A percentile compares a stretch with the other conserved stretches of the same genome.
These are phyloP conservation scores for Hydrolagus affinis DNA, from an alignment of 2,113 vertebrate species.

Conservation along the genomic window DNA sequence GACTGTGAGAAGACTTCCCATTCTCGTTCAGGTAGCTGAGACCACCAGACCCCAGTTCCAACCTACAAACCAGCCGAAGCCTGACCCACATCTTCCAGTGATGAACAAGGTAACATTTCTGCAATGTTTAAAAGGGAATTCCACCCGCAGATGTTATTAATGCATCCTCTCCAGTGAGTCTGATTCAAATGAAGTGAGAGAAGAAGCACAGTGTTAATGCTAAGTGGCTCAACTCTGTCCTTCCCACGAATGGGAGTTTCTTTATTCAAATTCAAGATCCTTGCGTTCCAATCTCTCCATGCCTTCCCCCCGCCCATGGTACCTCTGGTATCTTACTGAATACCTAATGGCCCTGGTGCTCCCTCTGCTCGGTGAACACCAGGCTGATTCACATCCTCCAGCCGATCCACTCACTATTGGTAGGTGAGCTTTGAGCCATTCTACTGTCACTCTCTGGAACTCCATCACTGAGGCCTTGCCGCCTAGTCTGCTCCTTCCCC, in stretches of 20 bases:
- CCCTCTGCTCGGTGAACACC: conserved; percentile 32
- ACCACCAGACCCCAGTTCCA: conserved; percentile 50
- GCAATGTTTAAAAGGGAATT: background rate
- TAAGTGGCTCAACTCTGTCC: too few species aligned
- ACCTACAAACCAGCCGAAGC: conserved; percentile 48
- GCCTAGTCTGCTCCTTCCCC: too few species aligned
- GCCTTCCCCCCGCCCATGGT: conserved; percentile 13
- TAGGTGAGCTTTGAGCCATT: too few species aligned
- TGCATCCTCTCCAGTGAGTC: background rate
- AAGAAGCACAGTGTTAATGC: background rate
- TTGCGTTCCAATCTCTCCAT: too few species aligned
- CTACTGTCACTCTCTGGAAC: too few species aligned
- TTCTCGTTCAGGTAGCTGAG: conserved; percentile 53
- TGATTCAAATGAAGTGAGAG: too few species aligned
- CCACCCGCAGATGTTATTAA: background rate
- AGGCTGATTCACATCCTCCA: background rate
- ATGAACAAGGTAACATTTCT: conserved; percentile 22
- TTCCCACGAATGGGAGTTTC: conserved; percentile 46
- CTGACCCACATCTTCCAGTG: conserved; percentile 36
- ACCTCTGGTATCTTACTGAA: conserved; percentile 38
- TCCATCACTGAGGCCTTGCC: too few species aligned
- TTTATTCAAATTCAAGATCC: conserved; percentile 27
- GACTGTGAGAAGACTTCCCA: conserved; percentile 63
- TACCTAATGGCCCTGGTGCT: conserved; percentile 37
- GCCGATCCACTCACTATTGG: too few species aligned